phyloP scores from a whole-genome alignment of 2,113 vertebrate species.

The Odocoileus hemionus region DNA sequence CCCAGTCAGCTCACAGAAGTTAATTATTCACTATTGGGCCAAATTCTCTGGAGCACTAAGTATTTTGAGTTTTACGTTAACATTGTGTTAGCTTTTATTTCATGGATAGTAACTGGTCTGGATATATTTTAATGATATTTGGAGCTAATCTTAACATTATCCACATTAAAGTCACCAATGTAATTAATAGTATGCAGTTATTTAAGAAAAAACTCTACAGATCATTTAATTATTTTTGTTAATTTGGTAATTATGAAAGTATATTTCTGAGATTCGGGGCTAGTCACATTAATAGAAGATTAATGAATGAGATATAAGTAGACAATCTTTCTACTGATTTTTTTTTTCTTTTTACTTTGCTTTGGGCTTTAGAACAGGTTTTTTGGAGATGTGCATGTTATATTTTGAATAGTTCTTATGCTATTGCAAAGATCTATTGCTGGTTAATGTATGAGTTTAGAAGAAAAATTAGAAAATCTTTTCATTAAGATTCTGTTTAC shows the following conservation, averaged over 20 bases:
- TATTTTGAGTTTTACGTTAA: constrained; percentile 72
- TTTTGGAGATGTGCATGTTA: constrained; percentile 63
- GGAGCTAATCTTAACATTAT: constrained; percentile 63
- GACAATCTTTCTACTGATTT: constrained; percentile 62
- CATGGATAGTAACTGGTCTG: constrained; percentile 17
- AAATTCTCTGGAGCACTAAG: constrained; percentile 70
- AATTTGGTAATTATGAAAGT: constrained; percentile 66
- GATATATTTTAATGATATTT: constrained; percentile 66
- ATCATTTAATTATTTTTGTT: constrained; percentile 65
- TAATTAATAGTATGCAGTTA: constrained; percentile 53
- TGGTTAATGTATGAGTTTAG: constrained; percentile 58
- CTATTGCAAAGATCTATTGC: constrained; percentile 40
- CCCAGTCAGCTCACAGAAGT: constrained; percentile 74
- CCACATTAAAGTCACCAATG: constrained; percentile 55
- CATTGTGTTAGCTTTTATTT: constrained; percentile 61
- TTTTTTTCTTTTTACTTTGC: constrained; percentile 47
- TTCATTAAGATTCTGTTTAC: constrained; percentile 67
- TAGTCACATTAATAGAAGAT: constrained; percentile 52
- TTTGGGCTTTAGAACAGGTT: constrained; percentile 44
- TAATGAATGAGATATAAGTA: constrained; percentile 57
- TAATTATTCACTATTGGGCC: constrained; percentile 72
- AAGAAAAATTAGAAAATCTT: constrained; percentile 57
- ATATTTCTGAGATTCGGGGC: constrained; percentile 61
- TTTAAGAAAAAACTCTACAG: constrained; percentile 43
- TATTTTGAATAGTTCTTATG: constrained; percentile 63